Evolutionary conservation across 2,113 vertebrate genomes (phyloP).

Genomic region (Acinonyx jubatus): DNA sequence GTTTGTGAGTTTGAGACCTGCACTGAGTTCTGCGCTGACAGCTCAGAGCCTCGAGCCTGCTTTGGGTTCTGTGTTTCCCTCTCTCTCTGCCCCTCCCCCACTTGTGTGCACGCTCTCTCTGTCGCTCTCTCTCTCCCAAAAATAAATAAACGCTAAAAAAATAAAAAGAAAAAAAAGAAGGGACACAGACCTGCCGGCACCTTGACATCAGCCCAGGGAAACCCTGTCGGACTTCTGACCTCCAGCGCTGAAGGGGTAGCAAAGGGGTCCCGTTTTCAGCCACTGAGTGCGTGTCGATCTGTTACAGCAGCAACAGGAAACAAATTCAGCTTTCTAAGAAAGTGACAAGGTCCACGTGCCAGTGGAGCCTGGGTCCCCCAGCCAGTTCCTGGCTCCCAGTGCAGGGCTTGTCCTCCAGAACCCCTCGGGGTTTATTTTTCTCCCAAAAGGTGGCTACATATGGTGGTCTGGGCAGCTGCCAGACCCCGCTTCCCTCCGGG

Average conservation of each 20-base stretch:
- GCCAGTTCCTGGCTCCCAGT: not conserved
- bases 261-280: not conserved
- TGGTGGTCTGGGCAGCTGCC: not conserved
- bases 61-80: too few species aligned
- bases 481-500: accelerated
- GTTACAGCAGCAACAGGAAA: not conserved
- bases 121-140: too few species aligned
- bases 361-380: accelerated
- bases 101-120: too few species aligned
- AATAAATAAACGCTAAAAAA: too few species aligned
- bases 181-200: not conserved
- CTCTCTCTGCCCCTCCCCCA: too few species aligned
- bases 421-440: accelerated
- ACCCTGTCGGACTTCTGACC: not conserved
- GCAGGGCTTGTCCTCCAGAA: not conserved
- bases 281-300: accelerated
- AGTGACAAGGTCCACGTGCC: not conserved
- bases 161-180: not conserved
- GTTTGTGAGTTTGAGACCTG: too few species aligned
- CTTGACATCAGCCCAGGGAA: not conserved
- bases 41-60: too few species aligned
- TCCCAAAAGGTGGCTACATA: not conserved
- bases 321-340: accelerated
- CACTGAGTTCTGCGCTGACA: too few species aligned
- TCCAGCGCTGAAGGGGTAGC: not conserved